Base-by-base conservation (phyloP, 2,888 invertebrate species). In the Anarsia innoxiella region DNA sequence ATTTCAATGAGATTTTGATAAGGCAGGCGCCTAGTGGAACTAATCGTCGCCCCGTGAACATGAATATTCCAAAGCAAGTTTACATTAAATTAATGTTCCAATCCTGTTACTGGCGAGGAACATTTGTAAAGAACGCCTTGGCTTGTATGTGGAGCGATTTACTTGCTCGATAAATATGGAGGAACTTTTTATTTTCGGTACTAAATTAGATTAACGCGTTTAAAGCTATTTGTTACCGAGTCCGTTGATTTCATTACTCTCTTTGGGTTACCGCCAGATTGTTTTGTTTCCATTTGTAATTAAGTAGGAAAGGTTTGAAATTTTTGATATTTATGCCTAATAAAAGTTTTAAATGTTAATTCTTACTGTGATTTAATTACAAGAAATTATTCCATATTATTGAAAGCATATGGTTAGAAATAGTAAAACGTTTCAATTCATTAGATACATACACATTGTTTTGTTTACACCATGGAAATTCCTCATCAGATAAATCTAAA, bases 151-250 rank as follows among this genome's bases (percentile, higher is more conserved):
- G 44, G 52, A 57, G 56, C 53, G 49, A 53, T 56, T 54, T 48
- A 37, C 11, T 39, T 14, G 33, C 48, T 51, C 40, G 49, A 48
- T 51, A 54, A 26, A 48, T 51, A 53, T 48, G 45, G 53, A 60
- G 43, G 54, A 36, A 39, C 39, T 47, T 54, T 58, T 61, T 36
- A 51, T 56, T 53, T 58, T 60, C 56, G 49, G 46, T 48, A 53
- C 46, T 49, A 66, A 71, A 76, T 78, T 73, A 73, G 72, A 72
- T 74, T 68, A 72, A 58, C 62, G 64, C 55, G 54, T 64, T 67
- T 58, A 50, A 39, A 59, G 55, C 53, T 64, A 67, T 78, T 73
- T 69, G 70, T 79, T 62, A 68, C 59, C 52, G 45, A 60, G 52
- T 47, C 48, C 53, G 60, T 66, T 75, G 70, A 78, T 75, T 77